A percentile compares a stretch with the other conserved stretches of the same genome.
Conservation (phyloP, 2,797 vertebrate genomes). For the Rhinatrema bivittatum region DNA sequence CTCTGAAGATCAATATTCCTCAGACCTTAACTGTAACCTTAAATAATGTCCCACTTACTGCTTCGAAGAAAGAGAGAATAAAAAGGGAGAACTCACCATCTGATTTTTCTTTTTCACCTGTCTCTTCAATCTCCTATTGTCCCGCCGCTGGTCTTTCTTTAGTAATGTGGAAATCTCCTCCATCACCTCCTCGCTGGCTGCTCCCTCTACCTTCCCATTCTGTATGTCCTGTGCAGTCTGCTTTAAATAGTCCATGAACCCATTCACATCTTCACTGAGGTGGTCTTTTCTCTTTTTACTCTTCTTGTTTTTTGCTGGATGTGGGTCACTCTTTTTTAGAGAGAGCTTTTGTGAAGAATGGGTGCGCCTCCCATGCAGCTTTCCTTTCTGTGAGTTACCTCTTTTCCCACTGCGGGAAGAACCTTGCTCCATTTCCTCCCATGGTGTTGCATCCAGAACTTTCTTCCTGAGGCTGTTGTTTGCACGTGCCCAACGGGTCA, state of each 20-base stretch:
- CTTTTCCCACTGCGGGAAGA: neutral
- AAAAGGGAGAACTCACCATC: too few species aligned
- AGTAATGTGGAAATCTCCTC: constrained; percentile 52
- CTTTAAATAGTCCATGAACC: constrained; percentile 70
- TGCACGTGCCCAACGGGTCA: constrained; percentile 84
- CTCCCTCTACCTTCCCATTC: neutral
- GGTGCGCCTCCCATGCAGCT: neutral
- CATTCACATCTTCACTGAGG: constrained; percentile 75
- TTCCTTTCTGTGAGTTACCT: neutral
- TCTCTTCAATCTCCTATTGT: constrained; percentile 73
- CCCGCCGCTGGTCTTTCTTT: constrained; percentile 73
- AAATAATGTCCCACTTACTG: too few species aligned
- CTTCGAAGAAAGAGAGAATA: too few species aligned
- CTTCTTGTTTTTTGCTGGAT: constrained; percentile 39
- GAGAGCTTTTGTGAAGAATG: neutral
- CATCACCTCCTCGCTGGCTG: constrained; percentile 38
- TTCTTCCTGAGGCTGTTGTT: constrained; percentile 38
- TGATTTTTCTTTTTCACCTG: constrained; percentile 67
- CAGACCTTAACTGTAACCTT: too few species aligned
- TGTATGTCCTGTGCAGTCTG: constrained; percentile 32
- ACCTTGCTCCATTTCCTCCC: constrained; percentile 61
- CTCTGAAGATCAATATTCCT: too few species aligned
- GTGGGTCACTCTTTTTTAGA: constrained; percentile 29
- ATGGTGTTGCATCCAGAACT: constrained; percentile 70
- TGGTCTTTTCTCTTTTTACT: constrained; percentile 68